Evolutionary conservation across 2,113 vertebrate species (phyloP).

Genomic region (Barnardius zonarius): DNA sequence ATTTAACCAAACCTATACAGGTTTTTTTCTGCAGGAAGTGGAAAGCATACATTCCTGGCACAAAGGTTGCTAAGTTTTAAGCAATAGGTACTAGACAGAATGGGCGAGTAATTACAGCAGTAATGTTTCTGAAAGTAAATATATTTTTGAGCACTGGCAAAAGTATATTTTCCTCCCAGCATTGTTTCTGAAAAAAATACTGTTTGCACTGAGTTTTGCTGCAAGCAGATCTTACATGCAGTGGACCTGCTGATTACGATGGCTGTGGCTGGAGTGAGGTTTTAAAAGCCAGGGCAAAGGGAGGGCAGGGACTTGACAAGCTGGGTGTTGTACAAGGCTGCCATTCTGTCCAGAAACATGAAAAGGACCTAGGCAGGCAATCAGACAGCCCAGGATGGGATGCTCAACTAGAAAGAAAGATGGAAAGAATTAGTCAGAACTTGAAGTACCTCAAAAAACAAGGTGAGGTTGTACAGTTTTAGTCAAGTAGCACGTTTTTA

Average conservation of each 20-base stretch:
- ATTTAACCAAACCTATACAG: not conserved
- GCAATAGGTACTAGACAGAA: rapidly evolving
- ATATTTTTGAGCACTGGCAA: not conserved
- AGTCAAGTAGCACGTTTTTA: not conserved
- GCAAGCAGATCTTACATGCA: not conserved
- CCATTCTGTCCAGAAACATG: not conserved
- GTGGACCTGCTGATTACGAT: too few species aligned
- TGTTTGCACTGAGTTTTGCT: not conserved
- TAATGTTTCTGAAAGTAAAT: not conserved
- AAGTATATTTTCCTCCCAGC: not conserved
- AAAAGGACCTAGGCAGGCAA: not conserved
- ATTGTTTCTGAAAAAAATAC: not conserved
- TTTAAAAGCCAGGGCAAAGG: not conserved
- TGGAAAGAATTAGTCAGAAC: not conserved
- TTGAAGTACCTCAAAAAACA: not conserved
- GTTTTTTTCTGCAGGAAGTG: not conserved
- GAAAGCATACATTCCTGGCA: not conserved
- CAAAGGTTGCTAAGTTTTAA: not conserved
- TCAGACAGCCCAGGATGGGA: not conserved
- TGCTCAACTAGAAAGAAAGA: not conserved
- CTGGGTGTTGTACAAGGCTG: not conserved
- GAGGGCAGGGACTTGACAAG: not conserved
- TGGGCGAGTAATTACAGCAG: not conserved
- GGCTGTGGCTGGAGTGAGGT: not conserved
- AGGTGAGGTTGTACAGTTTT: not conserved